Base-by-base conservation (phyloP, 2,113 vertebrate genomes). In the Calidris pugnax region DNA sequence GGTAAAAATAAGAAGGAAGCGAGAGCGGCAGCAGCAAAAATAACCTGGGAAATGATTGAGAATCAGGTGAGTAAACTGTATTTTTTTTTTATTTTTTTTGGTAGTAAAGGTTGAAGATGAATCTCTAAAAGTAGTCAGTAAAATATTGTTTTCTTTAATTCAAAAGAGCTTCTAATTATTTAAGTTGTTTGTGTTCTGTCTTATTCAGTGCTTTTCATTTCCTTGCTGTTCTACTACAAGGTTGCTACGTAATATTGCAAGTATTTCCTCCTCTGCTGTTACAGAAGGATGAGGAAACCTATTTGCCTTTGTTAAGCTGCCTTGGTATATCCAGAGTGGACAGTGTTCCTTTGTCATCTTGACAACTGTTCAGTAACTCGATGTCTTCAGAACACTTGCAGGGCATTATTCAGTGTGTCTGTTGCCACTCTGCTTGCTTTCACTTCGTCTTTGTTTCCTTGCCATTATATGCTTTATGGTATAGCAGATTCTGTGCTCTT, bases 1-100 rank as follows among this genome's bases (percentile, higher is more conserved):
- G 98, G 96, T 47, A 98, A 43, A 98, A 77, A 41, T 78, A 98
- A 97, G 87, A 98, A 95, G 75, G 95, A 96, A 14, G 98, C 98
- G 59, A 98, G 4, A 96, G 96, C 93, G 51, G 23, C 7, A 45
- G 98, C 98, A 47, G 98, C 98, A 84, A 66, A 66, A 86, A 20
- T 71, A 17, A 69, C 98, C 0, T 50, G 96, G 66, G 28, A 94
- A 20, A 87, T 51, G 7, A 95, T 98, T 94, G 1, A 48, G 8
- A 3, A 62, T 24, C 33, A 74, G 95, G 94, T 97, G 90, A 95
- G 97, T 83, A 59, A 84, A 62, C 51, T 27, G 9, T 41, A 74
- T 30, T 56, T n/a, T 76, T 43, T 43, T 37, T 32, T n/a, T 14
- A n/a, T 33, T 53, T 48, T 28, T 69, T 77, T 87, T 18, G 0